phyloP scores from a whole-genome alignment of 2,113 vertebrate genomes.

The Pelobates fuscus region DNA sequence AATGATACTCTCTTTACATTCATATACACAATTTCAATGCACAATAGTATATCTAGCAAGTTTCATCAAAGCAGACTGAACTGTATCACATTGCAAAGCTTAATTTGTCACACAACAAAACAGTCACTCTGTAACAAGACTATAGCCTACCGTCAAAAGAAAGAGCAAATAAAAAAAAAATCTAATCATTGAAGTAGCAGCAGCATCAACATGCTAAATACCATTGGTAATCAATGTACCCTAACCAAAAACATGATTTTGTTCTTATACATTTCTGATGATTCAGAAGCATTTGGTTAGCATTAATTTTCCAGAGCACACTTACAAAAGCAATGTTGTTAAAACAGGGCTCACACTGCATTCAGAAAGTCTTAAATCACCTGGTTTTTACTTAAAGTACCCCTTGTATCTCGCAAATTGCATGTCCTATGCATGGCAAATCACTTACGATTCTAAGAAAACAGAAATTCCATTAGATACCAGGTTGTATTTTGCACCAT shows the following conservation, averaged over 20 bases:
- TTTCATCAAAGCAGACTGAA: constrained; percentile 65
- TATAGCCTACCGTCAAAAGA: constrained; percentile 66
- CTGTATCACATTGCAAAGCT: constrained; percentile 71
- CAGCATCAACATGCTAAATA: constrained; percentile 81
- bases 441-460: constrained; percentile 50
- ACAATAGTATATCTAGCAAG: constrained; percentile 71
- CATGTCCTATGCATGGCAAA: not conserved
- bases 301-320: constrained; percentile 55
- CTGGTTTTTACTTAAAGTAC: constrained; percentile 56
- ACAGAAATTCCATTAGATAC: constrained; percentile 43
- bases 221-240: constrained; percentile 71
- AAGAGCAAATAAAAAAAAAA: constrained; percentile 66
- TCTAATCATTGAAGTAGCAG: constrained; percentile 64
- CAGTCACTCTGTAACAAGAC: constrained; percentile 71
- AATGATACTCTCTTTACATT: constrained; percentile 32
- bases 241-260: constrained; percentile 64
- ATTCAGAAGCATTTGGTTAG: constrained; percentile 62
- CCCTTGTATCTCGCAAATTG: not conserved
- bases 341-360: constrained; percentile 55
- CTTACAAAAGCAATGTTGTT: constrained; percentile 48
- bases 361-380: constrained; percentile 54
- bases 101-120: constrained; percentile 70
- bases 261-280: not conserved
- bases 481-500: constrained; percentile 10
- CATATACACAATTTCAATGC: constrained; percentile 64